Conservation (phyloP, 2,797 vertebrate species). For the Dendrocincla fuliginosa region DNA sequence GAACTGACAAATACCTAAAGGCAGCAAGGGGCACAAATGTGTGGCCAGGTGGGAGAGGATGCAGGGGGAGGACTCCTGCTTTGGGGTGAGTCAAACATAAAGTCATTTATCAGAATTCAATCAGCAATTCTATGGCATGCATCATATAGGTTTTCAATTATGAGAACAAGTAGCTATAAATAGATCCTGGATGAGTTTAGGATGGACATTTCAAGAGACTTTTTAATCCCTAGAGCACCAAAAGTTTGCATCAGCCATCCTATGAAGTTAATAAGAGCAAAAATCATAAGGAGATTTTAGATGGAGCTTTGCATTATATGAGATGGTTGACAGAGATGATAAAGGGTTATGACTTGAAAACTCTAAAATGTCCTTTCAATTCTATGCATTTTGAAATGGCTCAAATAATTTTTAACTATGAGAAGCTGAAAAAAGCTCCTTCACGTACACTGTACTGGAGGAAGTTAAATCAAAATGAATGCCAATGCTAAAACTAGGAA, state of each 20-base stretch:
- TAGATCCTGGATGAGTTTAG: background rate
- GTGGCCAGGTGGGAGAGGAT: background rate
- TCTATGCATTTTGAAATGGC: background rate
- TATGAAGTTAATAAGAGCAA: background rate
- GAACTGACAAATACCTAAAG: background rate
- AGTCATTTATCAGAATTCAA: background rate
- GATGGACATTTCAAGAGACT: background rate
- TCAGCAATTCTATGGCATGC: background rate
- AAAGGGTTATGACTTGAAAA: background rate
- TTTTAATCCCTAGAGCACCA: background rate
- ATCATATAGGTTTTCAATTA: background rate
- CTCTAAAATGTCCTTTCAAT: background rate
- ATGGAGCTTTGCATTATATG: background rate
- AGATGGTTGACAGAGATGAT: background rate
- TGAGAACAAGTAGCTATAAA: background rate
- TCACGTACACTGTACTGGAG: background rate
- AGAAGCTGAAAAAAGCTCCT: background rate
- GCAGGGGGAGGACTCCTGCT: background rate
- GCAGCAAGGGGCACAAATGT: background rate
- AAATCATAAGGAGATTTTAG: background rate
- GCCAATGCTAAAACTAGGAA: background rate
- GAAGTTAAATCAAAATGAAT: background rate
- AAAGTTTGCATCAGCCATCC: background rate
- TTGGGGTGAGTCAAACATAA: background rate
- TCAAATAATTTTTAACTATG: background rate